phyloP scores from a whole-genome alignment of 2,797 vertebrate genomes.

The Malurus splendens region DNA sequence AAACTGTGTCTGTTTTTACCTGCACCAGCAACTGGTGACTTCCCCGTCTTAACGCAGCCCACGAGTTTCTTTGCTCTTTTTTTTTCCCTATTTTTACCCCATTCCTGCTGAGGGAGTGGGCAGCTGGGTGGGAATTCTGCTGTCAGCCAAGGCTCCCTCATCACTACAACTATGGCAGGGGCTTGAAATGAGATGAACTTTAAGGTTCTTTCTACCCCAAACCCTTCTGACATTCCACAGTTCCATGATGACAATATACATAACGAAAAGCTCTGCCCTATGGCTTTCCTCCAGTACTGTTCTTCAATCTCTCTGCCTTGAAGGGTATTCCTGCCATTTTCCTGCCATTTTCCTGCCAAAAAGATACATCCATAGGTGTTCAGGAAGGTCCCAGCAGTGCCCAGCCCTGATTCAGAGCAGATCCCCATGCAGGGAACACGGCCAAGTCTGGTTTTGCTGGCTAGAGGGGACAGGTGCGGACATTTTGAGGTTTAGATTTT shows the following conservation, averaged over 20 bases:
- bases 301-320: background rate
- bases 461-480: too few relatives aligned
- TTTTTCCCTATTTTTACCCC: accelerated
- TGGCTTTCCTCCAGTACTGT: background rate
- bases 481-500: background rate
- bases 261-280: background rate
- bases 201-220: background rate
- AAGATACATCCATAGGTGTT: background rate
- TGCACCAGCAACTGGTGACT: background rate
- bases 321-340: background rate
- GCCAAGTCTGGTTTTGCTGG: background rate
- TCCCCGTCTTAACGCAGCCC: background rate
- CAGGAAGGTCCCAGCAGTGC: background rate
- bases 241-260: background rate
- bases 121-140: background rate
- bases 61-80: background rate
- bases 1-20: background rate
- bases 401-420: background rate
- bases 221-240: background rate
- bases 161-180: background rate
- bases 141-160: background rate
- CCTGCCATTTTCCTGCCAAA: background rate
- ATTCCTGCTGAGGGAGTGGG: background rate
- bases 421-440: background rate
- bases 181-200: background rate